A percentile compares a stretch with the other conserved stretches of the same genome.
phyloP scores from a whole-genome alignment of 1,140 invertebrate species.

The Calephelis virginiensis region DNA sequence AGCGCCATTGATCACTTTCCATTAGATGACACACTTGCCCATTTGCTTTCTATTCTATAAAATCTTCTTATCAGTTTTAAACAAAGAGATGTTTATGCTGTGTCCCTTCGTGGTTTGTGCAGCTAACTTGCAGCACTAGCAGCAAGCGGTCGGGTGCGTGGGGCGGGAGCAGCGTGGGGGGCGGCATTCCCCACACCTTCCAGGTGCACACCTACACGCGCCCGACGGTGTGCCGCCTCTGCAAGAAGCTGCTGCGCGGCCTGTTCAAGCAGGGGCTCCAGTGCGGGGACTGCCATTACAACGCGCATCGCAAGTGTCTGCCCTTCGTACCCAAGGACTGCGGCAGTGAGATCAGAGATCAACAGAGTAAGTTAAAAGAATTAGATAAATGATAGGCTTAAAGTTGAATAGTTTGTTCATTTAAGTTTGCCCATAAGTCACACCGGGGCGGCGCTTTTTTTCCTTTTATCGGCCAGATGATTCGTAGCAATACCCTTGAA shows the following conservation, averaged over 20 bases:
- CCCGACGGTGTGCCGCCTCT: conserved; percentile 97
- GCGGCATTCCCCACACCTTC: conserved; percentile 95
- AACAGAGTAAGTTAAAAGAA: conserved; percentile 60
- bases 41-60: too few relatives aligned
- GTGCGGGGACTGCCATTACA: conserved; percentile 99
- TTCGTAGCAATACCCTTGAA: too few relatives aligned
- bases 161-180: conserved; percentile 39
- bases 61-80: too few relatives aligned
- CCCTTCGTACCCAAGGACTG: conserved; percentile 97
- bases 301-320: conserved; percentile 98
- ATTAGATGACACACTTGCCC: too few relatives aligned
- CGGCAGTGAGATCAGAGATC: conserved; percentile 87
- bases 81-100: neutral
- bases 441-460: too few relatives aligned
- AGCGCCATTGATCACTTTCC: too few relatives aligned
- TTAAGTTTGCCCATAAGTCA: too few relatives aligned
- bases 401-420: too few relatives aligned
- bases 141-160: conserved; percentile 18
- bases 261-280: conserved; percentile 98
- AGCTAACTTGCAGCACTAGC: conserved; percentile 78
- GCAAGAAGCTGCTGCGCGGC: conserved; percentile 96
- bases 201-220: conserved; percentile 95
- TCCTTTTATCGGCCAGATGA: too few relatives aligned
- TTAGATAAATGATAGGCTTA: too few relatives aligned
- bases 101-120: conserved; percentile 1